A percentile compares a stretch with the other conserved stretches of the same genome.
Evolutionary conservation across 2,888 invertebrate genomes (phyloP).

Genomic region (Copidosoma aretas): DNA sequence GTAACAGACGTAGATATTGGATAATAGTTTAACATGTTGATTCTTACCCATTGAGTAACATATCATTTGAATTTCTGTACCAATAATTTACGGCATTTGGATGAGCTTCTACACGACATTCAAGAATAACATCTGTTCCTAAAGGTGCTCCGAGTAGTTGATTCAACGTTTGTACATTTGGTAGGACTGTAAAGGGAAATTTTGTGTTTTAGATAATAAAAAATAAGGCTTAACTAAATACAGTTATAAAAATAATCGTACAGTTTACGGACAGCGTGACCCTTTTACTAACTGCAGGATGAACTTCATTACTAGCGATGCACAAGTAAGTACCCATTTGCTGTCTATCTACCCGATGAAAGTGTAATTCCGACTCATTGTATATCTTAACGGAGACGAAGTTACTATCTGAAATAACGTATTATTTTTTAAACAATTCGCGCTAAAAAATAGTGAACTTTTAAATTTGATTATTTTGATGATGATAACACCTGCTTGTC

Average conservation of each 20-base stretch:
- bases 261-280: constrained; percentile 89
- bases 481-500: too few relatives aligned
- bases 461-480: too few relatives aligned
- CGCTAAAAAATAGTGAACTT: too few relatives aligned
- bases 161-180: constrained; percentile 87
- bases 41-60: constrained; percentile 58
- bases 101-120: constrained; percentile 88
- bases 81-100: constrained; percentile 80
- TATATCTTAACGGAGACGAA: constrained; percentile 66
- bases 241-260: constrained; percentile 65
- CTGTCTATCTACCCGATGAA: constrained; percentile 82
- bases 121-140: constrained; percentile 83
- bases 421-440: too few relatives aligned
- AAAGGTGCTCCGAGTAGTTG: constrained; percentile 87
- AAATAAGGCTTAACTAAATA: too few relatives aligned
- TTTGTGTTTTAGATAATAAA: too few relatives aligned
- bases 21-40: too few relatives aligned
- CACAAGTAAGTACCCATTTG: constrained; percentile 94
- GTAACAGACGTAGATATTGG: too few relatives aligned
- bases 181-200: constrained; percentile 72
- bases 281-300: constrained; percentile 87
- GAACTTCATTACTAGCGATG: constrained; percentile 91
- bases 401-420: background rate
- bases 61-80: constrained; percentile 69
- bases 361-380: constrained; percentile 76